Conservation (phyloP, 2,888 invertebrate species). For the Eledone cirrhosa region DNA sequence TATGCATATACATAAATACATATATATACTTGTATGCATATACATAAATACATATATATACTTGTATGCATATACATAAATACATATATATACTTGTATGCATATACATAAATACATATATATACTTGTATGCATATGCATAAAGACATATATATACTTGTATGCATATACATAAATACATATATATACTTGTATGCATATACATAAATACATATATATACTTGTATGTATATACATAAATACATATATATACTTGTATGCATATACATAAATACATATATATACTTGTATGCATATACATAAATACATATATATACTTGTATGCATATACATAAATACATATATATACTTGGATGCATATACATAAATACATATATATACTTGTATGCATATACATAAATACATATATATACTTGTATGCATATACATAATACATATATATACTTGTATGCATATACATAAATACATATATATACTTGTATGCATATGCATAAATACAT, state of each 20-base stretch:
- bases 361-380: no score
- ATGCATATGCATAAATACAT: not conserved
- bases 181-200: not conserved
- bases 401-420: no score
- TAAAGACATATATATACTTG: not conserved
- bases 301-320: not conserved
- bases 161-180: not conserved
- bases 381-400: no score
- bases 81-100: no score
- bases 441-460: not conserved
- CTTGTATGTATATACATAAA: not conserved
- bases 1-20: no score
- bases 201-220: not conserved
- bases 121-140: not conserved
- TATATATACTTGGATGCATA: no score
- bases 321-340: not conserved
- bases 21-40: no score
- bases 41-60: no score
- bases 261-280: not conserved
- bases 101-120: no score
- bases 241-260: not conserved
- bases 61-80: no score
- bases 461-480: not conserved
- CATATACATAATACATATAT: no score
- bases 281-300: not conserved